Base-by-base conservation (phyloP, 1,140 invertebrate genomes). In the Bombus consobrinus region DNA sequence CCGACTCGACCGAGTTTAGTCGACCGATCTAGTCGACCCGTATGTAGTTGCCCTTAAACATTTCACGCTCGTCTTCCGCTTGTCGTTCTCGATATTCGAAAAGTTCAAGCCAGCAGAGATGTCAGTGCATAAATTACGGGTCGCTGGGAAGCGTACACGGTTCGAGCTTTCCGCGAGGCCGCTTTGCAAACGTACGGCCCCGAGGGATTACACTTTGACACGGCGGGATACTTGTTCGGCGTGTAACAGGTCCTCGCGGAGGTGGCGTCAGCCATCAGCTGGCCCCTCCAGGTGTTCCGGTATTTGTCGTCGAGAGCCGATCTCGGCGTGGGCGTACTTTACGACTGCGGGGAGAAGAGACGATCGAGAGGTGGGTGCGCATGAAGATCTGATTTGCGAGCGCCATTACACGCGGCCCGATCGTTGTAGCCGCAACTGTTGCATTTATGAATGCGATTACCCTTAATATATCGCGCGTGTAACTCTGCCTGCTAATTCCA, bases 391-490 rank as follows among this genome's bases (percentile, higher is more conserved):
- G 92, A 93, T 94, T 94, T 94, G 92, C 92, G 91, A 93, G 90
- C 85, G 41, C 88, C 88, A 92, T 92, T 93, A 92, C 90, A 92
- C 89, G 88, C 88, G 85, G 81, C 72, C 79, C 79, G 82, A 89
- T 92, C 86, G 90, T 90, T 87, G 91, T 86, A 89, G 78, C 68
- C 91, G 92, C 93, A 92, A 93, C 89, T 92, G 92, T 94, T 94
- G 93, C 92, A 94, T 93, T 94, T 94, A 94, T 94, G 92, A 94
- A 94, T 94, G 92, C 92, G 91, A 93, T 93, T 93, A 92, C 85
- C 89, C 88, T 93, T 94, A 93, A 94, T 94, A 93, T 94, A 93
- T 94, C 91, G 91, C 84, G 86, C 86, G 82, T 90, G 83, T 87
- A 89, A 90, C 77, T 72, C n/a, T 85, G 76, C 89, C 86, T 89